Percentiles rank a stretch among this genome's conserved stretches.
Evolutionary conservation across 64 coral and sea anemone genomes (phyloP).

Genomic region (Hydrozoanthus tunicans): DNA sequence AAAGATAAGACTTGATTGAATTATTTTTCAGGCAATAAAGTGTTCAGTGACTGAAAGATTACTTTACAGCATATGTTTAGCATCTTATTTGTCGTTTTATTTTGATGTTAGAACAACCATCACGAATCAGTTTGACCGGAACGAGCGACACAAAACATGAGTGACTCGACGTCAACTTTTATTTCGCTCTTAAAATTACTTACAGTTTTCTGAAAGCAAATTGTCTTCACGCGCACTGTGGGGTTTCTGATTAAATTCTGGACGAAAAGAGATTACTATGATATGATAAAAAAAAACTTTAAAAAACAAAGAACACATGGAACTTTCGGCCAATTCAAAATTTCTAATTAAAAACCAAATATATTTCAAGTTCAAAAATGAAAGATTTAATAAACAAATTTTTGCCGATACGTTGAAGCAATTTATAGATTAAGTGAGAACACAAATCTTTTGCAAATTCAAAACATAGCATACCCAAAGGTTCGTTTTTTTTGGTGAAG

Average conservation of each 20-base stretch:
- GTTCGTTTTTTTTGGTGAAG: background rate
- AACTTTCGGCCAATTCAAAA: background rate
- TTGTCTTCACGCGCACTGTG: background rate
- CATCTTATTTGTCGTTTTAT: background rate
- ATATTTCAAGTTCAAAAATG: background rate
- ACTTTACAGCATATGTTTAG: background rate
- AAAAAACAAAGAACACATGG: background rate
- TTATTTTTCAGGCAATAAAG: background rate
- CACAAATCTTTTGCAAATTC: background rate
- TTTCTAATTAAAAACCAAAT: background rate
- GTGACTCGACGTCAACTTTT: too few species aligned
- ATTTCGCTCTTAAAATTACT: background rate
- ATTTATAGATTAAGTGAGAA: background rate
- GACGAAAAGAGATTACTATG: background rate
- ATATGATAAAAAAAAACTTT: background rate
- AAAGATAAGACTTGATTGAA: slow-evolving; percentile 6
- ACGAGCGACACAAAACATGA: too few species aligned
- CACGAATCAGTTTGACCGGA: background rate
- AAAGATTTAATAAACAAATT: background rate
- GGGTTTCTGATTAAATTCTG: slow-evolving; percentile 49
- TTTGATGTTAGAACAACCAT: background rate
- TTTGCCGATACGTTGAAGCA: background rate
- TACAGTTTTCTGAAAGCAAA: background rate
- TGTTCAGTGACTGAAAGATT: background rate
- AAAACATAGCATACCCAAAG: background rate